These are phyloP conservation scores for Macquaria ambigua DNA, from an alignment of 2,113 vertebrate species.

Conservation along the genomic window DNA sequence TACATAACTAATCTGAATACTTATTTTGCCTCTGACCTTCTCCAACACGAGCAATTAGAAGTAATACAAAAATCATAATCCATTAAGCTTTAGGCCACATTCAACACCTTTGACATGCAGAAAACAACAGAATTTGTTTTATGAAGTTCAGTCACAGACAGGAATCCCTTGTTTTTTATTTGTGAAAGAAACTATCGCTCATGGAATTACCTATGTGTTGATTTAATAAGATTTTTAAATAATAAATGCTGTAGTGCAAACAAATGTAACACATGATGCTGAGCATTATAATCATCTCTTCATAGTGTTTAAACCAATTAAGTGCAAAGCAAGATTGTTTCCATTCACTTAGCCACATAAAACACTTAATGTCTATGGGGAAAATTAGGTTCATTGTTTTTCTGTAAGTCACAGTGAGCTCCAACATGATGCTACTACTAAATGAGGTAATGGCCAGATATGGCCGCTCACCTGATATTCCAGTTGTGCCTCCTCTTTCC, in stretches of 20 bases:
- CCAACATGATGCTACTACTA: background rate
- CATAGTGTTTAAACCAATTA: background rate
- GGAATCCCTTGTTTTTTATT: background rate
- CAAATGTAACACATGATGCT: background rate
- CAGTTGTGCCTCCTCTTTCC: background rate
- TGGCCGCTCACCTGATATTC: slow-evolving; percentile 17
- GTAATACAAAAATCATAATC: too few species aligned
- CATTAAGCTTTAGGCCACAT: too few species aligned
- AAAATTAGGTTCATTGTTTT: background rate
- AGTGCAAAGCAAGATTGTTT: background rate
- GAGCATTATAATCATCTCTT: background rate
- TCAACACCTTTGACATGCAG: too few species aligned
- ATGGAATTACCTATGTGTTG: background rate
- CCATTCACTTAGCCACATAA: background rate
- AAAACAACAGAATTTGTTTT: too few species aligned
- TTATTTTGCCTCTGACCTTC: background rate
- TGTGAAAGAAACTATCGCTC: background rate
- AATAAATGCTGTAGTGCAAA: background rate
- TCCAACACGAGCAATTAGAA: too few species aligned
- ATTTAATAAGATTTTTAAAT: background rate
- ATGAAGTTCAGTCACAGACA: background rate
- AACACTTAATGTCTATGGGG: background rate
- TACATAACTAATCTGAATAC: background rate
- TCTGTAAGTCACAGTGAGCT: background rate
- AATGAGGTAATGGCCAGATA: slow-evolving; percentile 1